A percentile compares a stretch with the other conserved stretches of the same genome.
These are phyloP conservation scores for Tipula unca DNA, from an alignment of 2,888 invertebrate species.

Conservation along the genomic window DNA sequence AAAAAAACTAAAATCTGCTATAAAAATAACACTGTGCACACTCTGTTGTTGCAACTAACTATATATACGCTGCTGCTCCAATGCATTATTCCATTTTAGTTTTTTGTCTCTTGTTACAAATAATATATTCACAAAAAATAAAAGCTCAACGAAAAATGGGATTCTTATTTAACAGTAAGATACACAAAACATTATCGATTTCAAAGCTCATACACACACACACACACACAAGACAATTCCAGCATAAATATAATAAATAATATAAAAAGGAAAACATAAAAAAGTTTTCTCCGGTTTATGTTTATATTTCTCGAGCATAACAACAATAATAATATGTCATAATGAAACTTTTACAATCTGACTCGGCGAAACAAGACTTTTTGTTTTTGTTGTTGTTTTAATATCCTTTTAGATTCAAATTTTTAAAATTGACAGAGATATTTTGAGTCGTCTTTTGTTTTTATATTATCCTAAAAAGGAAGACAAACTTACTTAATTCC, in stretches of 20 bases:
- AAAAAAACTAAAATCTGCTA: background rate
- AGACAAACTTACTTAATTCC: slow-evolving; percentile 8
- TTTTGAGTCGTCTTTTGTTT: background rate
- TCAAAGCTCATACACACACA: background rate
- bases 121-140: background rate
- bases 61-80: background rate
- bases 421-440: background rate
- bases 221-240: background rate
- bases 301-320: background rate
- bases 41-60: too few species aligned
- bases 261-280: background rate
- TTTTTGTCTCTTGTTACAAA: background rate
- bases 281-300: background rate
- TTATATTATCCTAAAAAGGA: background rate
- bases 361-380: background rate
- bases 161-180: background rate
- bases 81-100: background rate
- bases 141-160: background rate
- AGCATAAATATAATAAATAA: background rate
- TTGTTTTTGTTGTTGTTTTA: background rate
- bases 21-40: background rate
- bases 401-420: background rate
- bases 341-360: background rate
- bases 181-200: background rate
- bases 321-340: background rate